Conservation (phyloP, 2,797 vertebrate genomes). For the Kryptolebias ocellatus region DNA sequence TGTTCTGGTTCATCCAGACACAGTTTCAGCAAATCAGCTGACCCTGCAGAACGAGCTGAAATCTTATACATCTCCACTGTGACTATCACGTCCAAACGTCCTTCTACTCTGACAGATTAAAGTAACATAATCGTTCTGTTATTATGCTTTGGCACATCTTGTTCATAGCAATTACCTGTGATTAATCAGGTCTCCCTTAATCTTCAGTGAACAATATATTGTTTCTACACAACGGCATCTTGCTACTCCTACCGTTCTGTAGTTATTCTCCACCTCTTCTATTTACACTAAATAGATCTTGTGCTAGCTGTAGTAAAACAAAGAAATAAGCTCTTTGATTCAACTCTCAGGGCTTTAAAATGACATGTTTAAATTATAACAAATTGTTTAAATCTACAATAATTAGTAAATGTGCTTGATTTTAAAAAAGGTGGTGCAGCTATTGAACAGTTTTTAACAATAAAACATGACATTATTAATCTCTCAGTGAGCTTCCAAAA, state of each 20-base stretch:
- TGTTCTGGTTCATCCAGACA: constrained; percentile 15
- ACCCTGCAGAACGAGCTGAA: not conserved
- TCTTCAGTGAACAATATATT: constrained; percentile 4
- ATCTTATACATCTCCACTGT: constrained; percentile 8
- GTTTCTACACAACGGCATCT: not conserved
- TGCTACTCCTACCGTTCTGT: not conserved
- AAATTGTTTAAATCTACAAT: not conserved
- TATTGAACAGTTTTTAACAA: too few species aligned
- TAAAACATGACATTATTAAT: not conserved
- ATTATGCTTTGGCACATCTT: not conserved
- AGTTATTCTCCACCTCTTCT: not conserved
- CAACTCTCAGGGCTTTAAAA: too few species aligned
- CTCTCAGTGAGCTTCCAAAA: not conserved
- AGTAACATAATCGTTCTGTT: not conserved
- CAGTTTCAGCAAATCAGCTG: not conserved
- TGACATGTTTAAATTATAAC: not conserved
- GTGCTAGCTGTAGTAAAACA: not conserved
- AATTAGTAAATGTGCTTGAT: not conserved
- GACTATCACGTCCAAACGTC: not conserved
- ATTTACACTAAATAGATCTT: not conserved
- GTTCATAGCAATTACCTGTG: not conserved
- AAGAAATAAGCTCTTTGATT: not conserved
- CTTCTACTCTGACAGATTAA: not conserved
- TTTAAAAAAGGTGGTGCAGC: too few species aligned
- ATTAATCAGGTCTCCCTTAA: not conserved